phyloP scores from a whole-genome alignment of 1,140 invertebrate species.

The Charaxes varanes region DNA sequence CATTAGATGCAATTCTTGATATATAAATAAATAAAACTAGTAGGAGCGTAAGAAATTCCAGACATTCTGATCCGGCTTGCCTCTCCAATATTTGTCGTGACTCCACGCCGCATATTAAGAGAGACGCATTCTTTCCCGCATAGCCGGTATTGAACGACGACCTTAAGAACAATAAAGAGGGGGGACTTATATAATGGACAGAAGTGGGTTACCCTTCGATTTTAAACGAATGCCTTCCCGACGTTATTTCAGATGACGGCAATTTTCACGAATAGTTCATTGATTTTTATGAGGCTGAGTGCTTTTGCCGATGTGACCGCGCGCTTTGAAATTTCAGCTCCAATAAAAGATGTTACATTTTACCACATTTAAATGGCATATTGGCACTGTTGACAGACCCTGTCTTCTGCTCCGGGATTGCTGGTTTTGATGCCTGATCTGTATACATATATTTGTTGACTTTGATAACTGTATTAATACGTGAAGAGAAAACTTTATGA shows the following conservation, averaged over 20 bases:
- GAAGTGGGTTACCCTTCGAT: slow-evolving; percentile 26
- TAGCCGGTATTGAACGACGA: slow-evolving; percentile 21
- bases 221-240: slow-evolving; percentile 22
- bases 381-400: too few species aligned
- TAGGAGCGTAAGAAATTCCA: slow-evolving; percentile 35
- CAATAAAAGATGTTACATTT: background rate
- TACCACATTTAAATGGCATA: too few species aligned
- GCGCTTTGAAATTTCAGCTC: slow-evolving; percentile 4
- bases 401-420: too few species aligned
- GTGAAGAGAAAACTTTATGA: too few species aligned
- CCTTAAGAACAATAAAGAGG: slow-evolving; percentile 43
- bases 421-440: too few species aligned
- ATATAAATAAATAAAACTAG: too few species aligned
- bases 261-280: slow-evolving; percentile 24
- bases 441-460: too few species aligned
- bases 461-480: too few species aligned
- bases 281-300: slow-evolving; percentile 20
- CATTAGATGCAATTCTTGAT: too few species aligned
- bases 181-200: slow-evolving; percentile 29
- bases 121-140: slow-evolving; percentile 31
- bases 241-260: slow-evolving; percentile 20
- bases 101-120: slow-evolving; percentile 39
- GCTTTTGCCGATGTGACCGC: slow-evolving; percentile 12
- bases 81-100: slow-evolving; percentile 41
- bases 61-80: slow-evolving; percentile 26